These are phyloP conservation scores for Andrena dorsata DNA, from an alignment of 2,888 invertebrate genomes.

Conservation along the genomic window DNA sequence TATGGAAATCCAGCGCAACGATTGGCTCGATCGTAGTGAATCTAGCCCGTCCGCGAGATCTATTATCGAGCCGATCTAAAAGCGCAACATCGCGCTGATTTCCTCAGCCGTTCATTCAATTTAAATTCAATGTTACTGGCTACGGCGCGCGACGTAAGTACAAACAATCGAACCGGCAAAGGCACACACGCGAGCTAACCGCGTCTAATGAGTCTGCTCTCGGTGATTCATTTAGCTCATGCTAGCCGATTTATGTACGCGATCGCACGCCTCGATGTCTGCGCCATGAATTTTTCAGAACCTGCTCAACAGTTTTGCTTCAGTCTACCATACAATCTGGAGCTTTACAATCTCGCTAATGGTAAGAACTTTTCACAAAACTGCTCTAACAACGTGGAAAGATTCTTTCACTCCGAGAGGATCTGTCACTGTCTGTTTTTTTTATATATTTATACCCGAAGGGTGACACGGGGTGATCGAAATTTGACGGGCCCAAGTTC, in stretches of 20 bases:
- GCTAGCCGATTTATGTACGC: conserved; percentile 7
- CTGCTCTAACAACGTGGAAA: too few species aligned
- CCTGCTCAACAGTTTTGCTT: not conserved
- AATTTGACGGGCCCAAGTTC: not conserved
- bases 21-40: not conserved
- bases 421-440: too few species aligned
- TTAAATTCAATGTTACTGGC: conserved; percentile 25
- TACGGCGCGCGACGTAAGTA: conserved; percentile 20
- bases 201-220: conserved; percentile 26
- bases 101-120: conserved; percentile 21
- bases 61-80: conserved; percentile 17
- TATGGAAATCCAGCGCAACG: conserved; percentile 13
- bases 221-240: conserved; percentile 16
- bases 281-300: not conserved
- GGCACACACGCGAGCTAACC: conserved; percentile 10
- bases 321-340: too few species aligned
- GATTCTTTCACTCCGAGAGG: too few species aligned
- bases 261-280: not conserved
- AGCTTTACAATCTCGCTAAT: too few species aligned
- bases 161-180: conserved; percentile 22
- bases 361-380: too few species aligned
- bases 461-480: not conserved
- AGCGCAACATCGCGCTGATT: conserved; percentile 1
- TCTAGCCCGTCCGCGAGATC: not conserved
- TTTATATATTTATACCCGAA: too few species aligned